These are phyloP conservation scores for Camelus dromedarius DNA, from an alignment of 2,113 vertebrate species.

Conservation along the genomic window DNA sequence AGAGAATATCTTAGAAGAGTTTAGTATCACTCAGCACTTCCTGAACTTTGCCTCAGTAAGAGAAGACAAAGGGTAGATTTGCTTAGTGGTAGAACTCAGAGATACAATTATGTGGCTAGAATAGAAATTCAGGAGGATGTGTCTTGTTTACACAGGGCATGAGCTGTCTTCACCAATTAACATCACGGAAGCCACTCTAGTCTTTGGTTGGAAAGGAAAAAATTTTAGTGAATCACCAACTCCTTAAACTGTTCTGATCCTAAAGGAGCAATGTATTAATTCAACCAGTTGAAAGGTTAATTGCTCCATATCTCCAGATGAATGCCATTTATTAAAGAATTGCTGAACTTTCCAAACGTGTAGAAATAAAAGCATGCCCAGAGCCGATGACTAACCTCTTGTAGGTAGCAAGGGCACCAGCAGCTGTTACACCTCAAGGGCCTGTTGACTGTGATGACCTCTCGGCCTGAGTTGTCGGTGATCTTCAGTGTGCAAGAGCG, in stretches of 20 bases:
- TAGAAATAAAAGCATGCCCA: background rate
- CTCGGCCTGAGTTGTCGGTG: constrained; percentile 91
- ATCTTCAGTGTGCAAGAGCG: constrained; percentile 94
- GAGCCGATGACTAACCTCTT: constrained; percentile 91
- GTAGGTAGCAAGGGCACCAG: constrained; percentile 96
- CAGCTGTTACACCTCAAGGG: constrained; percentile 96
- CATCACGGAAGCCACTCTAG: background rate
- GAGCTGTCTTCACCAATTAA: background rate
- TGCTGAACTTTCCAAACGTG: background rate
- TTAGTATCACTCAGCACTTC: background rate
- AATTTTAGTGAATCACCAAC: background rate
- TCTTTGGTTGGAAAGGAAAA: constrained; percentile 16
- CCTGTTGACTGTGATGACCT: constrained; percentile 93
- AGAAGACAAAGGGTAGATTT: background rate
- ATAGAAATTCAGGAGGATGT: background rate
- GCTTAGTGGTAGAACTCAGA: background rate
- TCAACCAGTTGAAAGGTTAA: background rate
- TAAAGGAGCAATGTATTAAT: background rate
- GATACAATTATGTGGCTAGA: background rate
- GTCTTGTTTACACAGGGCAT: background rate
- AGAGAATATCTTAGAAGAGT: background rate
- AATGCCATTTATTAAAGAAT: constrained; percentile 31
- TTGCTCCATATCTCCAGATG: background rate
- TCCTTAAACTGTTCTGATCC: background rate
- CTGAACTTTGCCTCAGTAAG: background rate